Evolutionary conservation across 2,888 invertebrate species (phyloP).

Genomic region (Ophion costatus): DNA sequence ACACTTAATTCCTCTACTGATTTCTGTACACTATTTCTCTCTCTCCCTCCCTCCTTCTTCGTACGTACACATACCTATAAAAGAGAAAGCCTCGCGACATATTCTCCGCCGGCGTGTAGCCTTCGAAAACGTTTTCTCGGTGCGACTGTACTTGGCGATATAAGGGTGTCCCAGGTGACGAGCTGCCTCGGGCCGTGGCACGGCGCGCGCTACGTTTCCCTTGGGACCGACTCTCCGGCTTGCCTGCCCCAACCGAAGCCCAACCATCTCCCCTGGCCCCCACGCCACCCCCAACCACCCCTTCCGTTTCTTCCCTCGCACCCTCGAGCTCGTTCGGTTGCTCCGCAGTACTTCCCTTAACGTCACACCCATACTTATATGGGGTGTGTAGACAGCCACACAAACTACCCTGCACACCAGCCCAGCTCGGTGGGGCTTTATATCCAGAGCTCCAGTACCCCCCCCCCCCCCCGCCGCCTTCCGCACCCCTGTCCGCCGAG

Average conservation of each 20-base stretch:
- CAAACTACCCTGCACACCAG: conserved; percentile 22
- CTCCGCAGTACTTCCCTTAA: conserved; percentile 65
- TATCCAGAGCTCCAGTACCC: conserved; percentile 56
- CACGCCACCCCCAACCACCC: conserved; percentile 43
- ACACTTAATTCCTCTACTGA: too few species aligned
- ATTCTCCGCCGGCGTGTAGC: conserved; percentile 66
- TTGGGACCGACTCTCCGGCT: conserved; percentile 77
- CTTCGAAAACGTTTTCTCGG: conserved; percentile 77
- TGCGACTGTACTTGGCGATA: conserved; percentile 81
- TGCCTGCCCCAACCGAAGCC: conserved; percentile 47
- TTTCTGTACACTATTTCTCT: too few species aligned
- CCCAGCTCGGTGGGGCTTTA: conserved; percentile 40
- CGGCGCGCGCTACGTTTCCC: conserved; percentile 79
- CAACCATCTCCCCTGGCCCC: conserved; percentile 29
- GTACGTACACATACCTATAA: background rate
- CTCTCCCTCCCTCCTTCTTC: background rate
- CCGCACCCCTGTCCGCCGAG: background rate
- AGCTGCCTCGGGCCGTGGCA: conserved; percentile 81
- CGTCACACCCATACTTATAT: conserved; percentile 49
- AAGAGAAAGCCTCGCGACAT: conserved; percentile 50
- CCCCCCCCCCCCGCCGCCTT: background rate
- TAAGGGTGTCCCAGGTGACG: conserved; percentile 82
- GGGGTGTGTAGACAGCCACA: conserved; percentile 2
- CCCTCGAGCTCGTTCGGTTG: conserved; percentile 66
- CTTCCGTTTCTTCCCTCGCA: conserved; percentile 65